Evolutionary conservation across 1,140 invertebrate genomes (phyloP), one percentile per base, ranked within the genome.

Genomic region (Coptotermes formosanus): DNA sequence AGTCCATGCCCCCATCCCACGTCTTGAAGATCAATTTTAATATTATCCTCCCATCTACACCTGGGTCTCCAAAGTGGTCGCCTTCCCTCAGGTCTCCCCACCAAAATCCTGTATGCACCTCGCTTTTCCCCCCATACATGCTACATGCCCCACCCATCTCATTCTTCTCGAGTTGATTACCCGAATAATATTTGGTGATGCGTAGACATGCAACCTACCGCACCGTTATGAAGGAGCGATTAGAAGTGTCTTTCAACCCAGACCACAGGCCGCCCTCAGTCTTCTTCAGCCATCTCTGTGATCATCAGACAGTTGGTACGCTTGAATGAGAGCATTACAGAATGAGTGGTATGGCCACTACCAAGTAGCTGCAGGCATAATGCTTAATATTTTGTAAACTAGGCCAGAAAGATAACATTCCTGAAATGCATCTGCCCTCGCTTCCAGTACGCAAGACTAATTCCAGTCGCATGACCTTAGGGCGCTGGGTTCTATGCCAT

Each of bases 351-450:
- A 64, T n/a, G 64, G 64, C 64, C n/a, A 2, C 25, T 75, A 75
- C 64, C 64, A 75, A 75, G 64, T 75, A 75, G 64, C 64, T 75
- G 14, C 64, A 30, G 64, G 64, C 64, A 75, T 75, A 75, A 75
- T 75, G 14, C 25, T 75, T n/a, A 30, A n/a, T 75, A 75, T n/a
- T 30, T 75, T 75, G 30, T 75, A 75, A 75, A 75, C 0, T 64
- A n/a, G 59, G 59, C 19, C 59, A 64, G 6, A 19, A 3, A 23
- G 59, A 59, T 19, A 64, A 16, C 8, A n/a, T 19, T 64, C 25
- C 0, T 64, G 11, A 23, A 7, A 64, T 12, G 45, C 14, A 9
- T 16, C 52, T 12, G 16, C 16, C 3, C 52, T 55, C 52, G 64
- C 25, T 6, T 75, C 9, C 64, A 75, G 64, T 75, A 75, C 25